These are phyloP conservation scores for Tupiocoris notatus DNA, from an alignment of 2,888 invertebrate genomes.

Conservation along the genomic window DNA sequence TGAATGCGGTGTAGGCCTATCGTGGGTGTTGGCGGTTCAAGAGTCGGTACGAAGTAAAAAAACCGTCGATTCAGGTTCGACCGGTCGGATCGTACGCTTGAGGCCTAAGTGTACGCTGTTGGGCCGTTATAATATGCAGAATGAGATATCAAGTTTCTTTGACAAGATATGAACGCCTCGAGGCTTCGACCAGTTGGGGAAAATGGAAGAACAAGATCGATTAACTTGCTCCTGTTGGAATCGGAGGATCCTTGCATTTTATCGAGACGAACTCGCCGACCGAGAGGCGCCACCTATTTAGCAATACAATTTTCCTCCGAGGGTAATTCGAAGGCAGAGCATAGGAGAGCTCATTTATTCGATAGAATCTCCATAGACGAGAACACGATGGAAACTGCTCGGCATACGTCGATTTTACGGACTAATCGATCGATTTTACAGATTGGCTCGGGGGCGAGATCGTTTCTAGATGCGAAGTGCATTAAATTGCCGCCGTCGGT, in stretches of 20 bases:
- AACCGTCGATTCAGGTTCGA: conserved; percentile 34
- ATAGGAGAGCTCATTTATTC: background rate
- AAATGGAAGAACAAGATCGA: conserved; percentile 32
- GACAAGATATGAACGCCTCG: conserved; percentile 33
- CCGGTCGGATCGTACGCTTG: conserved; percentile 9
- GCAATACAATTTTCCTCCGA: background rate
- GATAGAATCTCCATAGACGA: background rate
- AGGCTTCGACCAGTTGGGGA: background rate
- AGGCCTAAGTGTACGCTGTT: conserved; percentile 38
- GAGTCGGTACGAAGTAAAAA: conserved; percentile 1
- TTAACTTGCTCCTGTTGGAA: conserved; percentile 16
- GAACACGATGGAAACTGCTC: background rate
- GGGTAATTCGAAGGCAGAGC: background rate
- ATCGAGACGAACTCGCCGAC: background rate
- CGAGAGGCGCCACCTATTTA: background rate
- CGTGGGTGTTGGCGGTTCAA: background rate
- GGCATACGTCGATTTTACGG: background rate
- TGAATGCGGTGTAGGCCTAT: conserved; percentile 7
- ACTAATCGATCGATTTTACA: too few relatives aligned
- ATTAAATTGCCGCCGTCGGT: too few relatives aligned
- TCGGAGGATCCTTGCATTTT: background rate
- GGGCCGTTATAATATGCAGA: conserved; percentile 42
- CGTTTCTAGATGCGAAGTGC: too few relatives aligned
- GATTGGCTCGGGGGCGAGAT: too few relatives aligned
- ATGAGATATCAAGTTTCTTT: conserved; percentile 41